Base-by-base conservation (phyloP, 2,888 invertebrate genomes). In the Linnaemya vulpina region DNA sequence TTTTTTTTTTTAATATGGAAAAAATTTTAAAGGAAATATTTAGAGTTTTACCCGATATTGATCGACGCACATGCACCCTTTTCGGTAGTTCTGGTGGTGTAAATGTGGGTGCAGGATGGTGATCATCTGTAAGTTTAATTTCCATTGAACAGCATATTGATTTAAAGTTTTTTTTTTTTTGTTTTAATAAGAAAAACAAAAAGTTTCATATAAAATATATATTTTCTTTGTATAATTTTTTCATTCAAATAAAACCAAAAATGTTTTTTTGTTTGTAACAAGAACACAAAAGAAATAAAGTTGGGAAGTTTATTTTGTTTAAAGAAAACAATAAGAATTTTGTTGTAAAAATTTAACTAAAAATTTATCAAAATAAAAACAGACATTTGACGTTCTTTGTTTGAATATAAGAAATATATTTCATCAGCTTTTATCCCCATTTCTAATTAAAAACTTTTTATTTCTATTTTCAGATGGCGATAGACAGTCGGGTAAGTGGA, bases 81-180 rank as follows among this genome's bases (percentile, higher is more conserved):
- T 98, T 98, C 95, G 98, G 98, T 95, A 98, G 97, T 96, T 98
- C 98, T 95, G 98, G 98, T 95, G 98, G 98, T 95, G 98, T 98
- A 95, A 97, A 98, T 95, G 98, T 97, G 94, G 98, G 97, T 95
- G 97, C 97, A 95, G 97, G 97, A 95, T 97, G 97, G 95, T 97
- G 97, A 95, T 97, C 97, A 97, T 97, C 97, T 97, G 97, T 95
- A 97, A 97, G 95, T 63, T 78, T 79, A 67, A 95, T 90, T 92
- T 90, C 90, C 90, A 91, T 90, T 89, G 89, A 95, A 95, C 94
- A 94, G 94, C 94, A 94, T 93, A 92, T 86, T 89, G 83, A 86
- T 83, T 81, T 81, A 60, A 82, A 82, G n/a, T n/a, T 75, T 80
- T 83, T 82, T 84, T 84, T 80, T 83, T 87, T 82, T 86, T 75